Percentiles rank a stretch among this genome's conserved stretches.
Evolutionary conservation across 2,797 vertebrate species (phyloP).

Genomic region (Micrastur ruficollis): DNA sequence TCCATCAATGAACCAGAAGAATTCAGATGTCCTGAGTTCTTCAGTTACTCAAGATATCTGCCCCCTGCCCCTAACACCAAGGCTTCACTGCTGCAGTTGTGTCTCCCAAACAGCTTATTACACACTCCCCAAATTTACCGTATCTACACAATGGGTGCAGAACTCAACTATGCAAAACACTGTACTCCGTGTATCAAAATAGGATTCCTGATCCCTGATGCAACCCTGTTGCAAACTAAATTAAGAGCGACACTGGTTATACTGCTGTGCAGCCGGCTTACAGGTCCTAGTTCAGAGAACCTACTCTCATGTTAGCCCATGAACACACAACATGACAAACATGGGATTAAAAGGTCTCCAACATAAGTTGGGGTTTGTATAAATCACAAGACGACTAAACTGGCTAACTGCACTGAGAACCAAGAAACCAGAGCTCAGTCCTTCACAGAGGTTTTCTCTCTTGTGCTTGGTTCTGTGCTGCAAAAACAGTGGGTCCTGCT

Average conservation of each 20-base stretch:
- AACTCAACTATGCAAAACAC: background rate
- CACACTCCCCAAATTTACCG: background rate
- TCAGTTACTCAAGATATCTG: background rate
- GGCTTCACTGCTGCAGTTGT: background rate
- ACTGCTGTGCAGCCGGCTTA: background rate
- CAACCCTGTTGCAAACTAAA: background rate
- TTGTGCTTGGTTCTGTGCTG: background rate
- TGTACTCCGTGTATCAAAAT: background rate
- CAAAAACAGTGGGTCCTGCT: background rate
- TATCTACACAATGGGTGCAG: background rate
- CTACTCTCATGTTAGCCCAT: background rate
- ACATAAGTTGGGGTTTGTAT: rapidly evolving
- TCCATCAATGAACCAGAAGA: background rate
- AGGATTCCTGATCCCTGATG: background rate
- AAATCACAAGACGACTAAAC: background rate
- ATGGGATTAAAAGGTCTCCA: rapidly evolving
- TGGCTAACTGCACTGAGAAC: background rate
- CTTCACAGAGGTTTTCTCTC: background rate
- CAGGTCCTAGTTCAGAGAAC: background rate
- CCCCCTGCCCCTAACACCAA: background rate
- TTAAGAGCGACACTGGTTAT: background rate
- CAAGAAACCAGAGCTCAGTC: background rate
- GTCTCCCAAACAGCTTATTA: background rate
- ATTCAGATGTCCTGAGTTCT: background rate
- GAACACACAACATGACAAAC: rapidly evolving